Percentiles rank a stretch among this genome's conserved stretches.
Conservation (phyloP, 2,113 vertebrate species). For the Petrocephalus zakoni region DNA sequence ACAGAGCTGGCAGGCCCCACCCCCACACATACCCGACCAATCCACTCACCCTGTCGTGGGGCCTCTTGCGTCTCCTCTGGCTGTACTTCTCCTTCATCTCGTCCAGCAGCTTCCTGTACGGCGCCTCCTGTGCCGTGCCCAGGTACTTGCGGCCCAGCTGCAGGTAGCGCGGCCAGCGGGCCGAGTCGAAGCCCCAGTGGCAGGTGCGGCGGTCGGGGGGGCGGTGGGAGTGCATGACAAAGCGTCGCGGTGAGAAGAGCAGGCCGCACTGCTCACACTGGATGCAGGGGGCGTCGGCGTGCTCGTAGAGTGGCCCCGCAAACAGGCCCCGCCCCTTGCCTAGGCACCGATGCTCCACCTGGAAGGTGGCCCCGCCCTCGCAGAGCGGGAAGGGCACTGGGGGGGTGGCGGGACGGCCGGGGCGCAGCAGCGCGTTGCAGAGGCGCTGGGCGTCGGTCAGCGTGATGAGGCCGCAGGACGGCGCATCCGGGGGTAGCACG, state of each 20-base stretch:
- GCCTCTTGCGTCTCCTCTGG: constrained; percentile 50
- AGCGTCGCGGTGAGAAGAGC: constrained; percentile 76
- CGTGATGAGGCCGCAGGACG: constrained; percentile 77
- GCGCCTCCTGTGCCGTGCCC: constrained; percentile 65
- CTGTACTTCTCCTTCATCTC: constrained; percentile 80
- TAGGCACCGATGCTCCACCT: constrained; percentile 79
- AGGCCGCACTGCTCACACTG: constrained; percentile 75
- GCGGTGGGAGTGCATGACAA: constrained; percentile 81
- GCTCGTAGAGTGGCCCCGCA: constrained; percentile 70
- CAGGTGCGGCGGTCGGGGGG: constrained; percentile 81
- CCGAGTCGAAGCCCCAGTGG: constrained; percentile 82
- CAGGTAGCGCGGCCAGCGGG: constrained; percentile 80
- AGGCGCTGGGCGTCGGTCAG: constrained; percentile 81
- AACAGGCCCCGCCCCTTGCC: constrained; percentile 82
- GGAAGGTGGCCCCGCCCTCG: constrained; percentile 73
- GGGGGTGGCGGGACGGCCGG: constrained; percentile 56
- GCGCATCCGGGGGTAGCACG: constrained; percentile 75
- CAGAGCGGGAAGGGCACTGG: constrained; percentile 56
- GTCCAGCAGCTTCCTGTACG: constrained; percentile 66
- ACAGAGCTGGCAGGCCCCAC: not conserved
- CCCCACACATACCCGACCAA: too few relatives aligned
- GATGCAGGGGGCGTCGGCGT: constrained; percentile 70
- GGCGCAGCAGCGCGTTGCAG: constrained; percentile 75
- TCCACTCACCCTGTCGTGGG: constrained; percentile 64
- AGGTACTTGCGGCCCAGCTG: constrained; percentile 75